These are phyloP conservation scores for Lanius ludovicianus DNA, from an alignment of 2,113 vertebrate species.

Conservation along the genomic window DNA sequence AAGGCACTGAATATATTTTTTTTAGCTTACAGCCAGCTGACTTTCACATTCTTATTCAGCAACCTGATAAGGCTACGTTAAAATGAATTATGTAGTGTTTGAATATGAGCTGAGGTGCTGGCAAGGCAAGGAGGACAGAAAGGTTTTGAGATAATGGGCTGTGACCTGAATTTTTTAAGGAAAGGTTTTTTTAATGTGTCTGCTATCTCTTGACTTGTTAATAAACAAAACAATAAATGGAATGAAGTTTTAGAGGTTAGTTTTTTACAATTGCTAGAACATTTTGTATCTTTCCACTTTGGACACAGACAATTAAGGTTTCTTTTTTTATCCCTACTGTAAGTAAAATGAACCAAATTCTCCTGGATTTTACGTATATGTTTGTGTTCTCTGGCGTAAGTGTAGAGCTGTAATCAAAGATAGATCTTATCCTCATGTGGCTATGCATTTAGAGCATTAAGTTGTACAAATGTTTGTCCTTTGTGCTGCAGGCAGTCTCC, in stretches of 20 bases:
- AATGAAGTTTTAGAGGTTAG: not conserved
- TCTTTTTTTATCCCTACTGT: not conserved
- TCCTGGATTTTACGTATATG: not conserved
- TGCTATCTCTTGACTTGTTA: not conserved
- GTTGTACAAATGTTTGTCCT: not conserved
- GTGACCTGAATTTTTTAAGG: not conserved
- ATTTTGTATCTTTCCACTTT: not conserved
- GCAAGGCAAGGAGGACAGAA: not conserved
- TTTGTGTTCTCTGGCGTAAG: not conserved
- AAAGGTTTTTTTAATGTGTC: not conserved
- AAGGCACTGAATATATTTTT: conserved; percentile 11
- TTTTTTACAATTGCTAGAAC: not conserved
- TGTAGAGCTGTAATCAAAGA: not conserved
- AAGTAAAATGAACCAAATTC: not conserved
- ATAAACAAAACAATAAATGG: not conserved
- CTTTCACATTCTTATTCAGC: conserved; percentile 44
- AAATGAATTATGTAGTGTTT: conserved; percentile 42
- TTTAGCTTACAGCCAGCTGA: conserved; percentile 1
- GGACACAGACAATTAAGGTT: not conserved
- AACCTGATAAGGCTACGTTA: not conserved
- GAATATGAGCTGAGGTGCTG: conserved; percentile 15
- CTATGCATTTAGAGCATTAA: not conserved
- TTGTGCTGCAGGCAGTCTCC: not conserved
- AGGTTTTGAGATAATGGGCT: not conserved
- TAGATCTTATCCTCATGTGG: not conserved